Conservation (phyloP, 2,113 vertebrate species). For the Anguilla japonica region DNA sequence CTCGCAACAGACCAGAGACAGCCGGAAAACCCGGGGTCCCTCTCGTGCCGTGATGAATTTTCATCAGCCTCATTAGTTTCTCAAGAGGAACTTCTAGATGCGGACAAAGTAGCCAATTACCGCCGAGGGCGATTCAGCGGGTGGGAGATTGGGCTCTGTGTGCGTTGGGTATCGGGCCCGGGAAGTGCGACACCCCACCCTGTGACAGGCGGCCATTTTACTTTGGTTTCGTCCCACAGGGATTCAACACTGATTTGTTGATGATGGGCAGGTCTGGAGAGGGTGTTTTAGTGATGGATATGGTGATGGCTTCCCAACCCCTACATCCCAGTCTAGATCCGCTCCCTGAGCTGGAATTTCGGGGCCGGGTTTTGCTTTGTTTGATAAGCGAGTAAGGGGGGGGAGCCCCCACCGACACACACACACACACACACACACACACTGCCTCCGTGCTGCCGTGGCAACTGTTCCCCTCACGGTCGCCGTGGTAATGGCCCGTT, state of each 20-base stretch:
- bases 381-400: neutral
- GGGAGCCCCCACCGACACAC: neutral
- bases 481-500: neutral
- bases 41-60: slow-evolving; percentile 54
- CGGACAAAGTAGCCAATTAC: slow-evolving; percentile 71
- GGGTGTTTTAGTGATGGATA: neutral
- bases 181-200: neutral
- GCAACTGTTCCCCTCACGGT: neutral
- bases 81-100: slow-evolving; percentile 64
- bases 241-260: neutral
- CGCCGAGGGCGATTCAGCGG: slow-evolving; percentile 54
- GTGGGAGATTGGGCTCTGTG: slow-evolving; percentile 63
- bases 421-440: too few relatives aligned
- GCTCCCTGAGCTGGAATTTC: neutral
- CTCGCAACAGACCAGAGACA: neutral
- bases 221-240: neutral
- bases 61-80: slow-evolving; percentile 67
- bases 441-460: too few relatives aligned
- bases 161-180: slow-evolving; percentile 44
- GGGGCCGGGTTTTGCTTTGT: neutral
- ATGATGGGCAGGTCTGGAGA: too few relatives aligned
- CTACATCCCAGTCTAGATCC: neutral
- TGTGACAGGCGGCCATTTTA: neutral
- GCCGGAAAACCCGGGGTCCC: neutral
- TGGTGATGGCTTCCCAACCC: neutral